Evolutionary conservation across 1,140 invertebrate species (phyloP).

Genomic region (Drosophila guanche): DNA sequence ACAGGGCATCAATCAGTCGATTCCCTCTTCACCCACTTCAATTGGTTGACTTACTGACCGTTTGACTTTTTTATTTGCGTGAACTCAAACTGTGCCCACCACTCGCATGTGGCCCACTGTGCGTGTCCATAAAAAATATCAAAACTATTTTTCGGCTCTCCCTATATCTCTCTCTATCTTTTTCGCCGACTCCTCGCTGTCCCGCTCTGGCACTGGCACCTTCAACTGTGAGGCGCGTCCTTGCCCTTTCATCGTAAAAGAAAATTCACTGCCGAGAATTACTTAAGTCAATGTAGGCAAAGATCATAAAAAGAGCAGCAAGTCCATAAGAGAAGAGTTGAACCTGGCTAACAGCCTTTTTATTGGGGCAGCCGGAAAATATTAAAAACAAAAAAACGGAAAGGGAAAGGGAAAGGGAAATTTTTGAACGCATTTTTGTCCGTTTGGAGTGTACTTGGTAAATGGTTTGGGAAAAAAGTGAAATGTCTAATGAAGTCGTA

Average conservation of each 20-base stretch:
- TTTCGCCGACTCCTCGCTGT: constrained; percentile 3
- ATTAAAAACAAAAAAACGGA: constrained; percentile 52
- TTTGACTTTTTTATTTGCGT: constrained; percentile 69
- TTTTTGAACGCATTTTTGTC: constrained; percentile 14
- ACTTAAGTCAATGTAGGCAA: constrained; percentile 75
- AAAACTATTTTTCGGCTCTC: constrained; percentile 60
- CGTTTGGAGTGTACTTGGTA: constrained; percentile 54
- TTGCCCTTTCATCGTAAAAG: constrained; percentile 59
- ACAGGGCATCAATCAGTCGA: constrained; percentile 3
- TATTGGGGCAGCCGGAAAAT: constrained; percentile 75
- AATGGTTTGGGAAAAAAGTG: constrained; percentile 67
- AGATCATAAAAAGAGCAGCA: constrained; percentile 63
- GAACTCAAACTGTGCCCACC: constrained; percentile 10
- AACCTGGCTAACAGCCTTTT: constrained; percentile 47
- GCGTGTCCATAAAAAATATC: constrained; percentile 60
- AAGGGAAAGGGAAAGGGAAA: constrained; percentile 42
- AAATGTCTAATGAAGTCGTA: constrained; percentile 78
- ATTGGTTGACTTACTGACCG: constrained; percentile 41
- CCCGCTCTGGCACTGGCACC: constrained; percentile 16
- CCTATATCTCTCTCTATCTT: constrained; percentile 16
- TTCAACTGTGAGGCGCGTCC: constrained; percentile 40
- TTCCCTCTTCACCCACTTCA: not conserved
- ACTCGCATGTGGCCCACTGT: constrained; percentile 45
- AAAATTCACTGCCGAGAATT: constrained; percentile 70
- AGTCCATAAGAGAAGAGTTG: constrained; percentile 46